Conservation (phyloP, 2,113 vertebrate species). For the Rhinolophus ferrumequinum region DNA sequence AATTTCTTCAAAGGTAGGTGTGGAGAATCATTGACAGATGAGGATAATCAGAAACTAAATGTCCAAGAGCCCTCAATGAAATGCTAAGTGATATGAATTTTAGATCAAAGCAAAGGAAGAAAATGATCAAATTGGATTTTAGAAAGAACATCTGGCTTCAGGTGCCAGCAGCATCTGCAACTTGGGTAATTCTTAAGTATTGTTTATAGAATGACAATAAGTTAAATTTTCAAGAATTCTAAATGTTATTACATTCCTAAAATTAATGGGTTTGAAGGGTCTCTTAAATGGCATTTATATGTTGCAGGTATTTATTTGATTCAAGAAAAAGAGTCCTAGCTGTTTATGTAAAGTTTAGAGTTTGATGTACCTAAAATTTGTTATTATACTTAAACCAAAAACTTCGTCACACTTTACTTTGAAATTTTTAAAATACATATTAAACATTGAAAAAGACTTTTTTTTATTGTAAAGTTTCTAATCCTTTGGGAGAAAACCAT, state of each 20-base stretch:
- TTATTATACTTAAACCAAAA: conserved; percentile 43
- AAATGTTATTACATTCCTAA: background rate
- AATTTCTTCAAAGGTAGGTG: background rate
- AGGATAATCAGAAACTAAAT: background rate
- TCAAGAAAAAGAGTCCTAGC: background rate
- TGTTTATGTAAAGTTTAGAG: background rate
- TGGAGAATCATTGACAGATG: background rate
- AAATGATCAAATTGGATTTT: background rate
- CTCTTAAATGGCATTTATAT: background rate
- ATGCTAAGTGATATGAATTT: background rate
- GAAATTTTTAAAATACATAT: too few species aligned
- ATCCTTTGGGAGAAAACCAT: conserved; percentile 23
- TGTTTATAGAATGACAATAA: background rate
- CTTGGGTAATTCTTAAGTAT: background rate
- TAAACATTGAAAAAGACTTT: too few species aligned
- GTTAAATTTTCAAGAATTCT: background rate
- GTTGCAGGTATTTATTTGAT: background rate
- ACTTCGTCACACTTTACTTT: background rate
- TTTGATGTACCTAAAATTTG: background rate
- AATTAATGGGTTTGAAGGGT: background rate
- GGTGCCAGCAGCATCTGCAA: background rate
- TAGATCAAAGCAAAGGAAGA: background rate
- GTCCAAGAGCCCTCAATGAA: background rate
- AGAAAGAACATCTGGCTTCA: background rate
- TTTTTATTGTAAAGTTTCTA: conserved; percentile 48